A percentile compares a stretch with the other conserved stretches of the same genome.
phyloP scores from a whole-genome alignment of 92 coral and sea anemone species.

The Epizoanthus rinbou region DNA sequence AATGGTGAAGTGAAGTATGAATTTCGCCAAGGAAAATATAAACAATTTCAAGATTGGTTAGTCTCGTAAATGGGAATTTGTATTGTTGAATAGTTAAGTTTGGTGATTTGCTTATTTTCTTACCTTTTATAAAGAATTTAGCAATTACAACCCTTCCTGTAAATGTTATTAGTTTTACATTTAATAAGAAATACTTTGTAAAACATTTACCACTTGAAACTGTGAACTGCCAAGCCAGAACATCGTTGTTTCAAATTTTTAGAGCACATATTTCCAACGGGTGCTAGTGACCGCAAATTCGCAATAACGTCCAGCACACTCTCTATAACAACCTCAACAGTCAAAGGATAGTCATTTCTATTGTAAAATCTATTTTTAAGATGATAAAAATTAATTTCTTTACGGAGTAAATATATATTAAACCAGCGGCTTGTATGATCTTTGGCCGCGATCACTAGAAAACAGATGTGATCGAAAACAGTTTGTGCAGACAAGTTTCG shows the following conservation, averaged over 20 bases:
- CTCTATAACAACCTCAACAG: background rate
- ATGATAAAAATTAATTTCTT: slow-evolving; percentile 16
- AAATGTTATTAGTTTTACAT: background rate
- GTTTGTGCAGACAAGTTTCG: slow-evolving; percentile 4
- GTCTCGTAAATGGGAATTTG: background rate
- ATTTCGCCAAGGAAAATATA: slow-evolving; percentile 4
- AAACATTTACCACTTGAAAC: background rate
- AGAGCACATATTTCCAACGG: background rate
- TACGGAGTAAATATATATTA: background rate
- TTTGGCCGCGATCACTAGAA: background rate
- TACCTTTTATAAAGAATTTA: slow-evolving; percentile 29
- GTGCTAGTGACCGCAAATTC: background rate
- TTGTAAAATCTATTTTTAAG: background rate
- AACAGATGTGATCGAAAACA: slow-evolving; percentile 12
- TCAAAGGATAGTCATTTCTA: background rate
- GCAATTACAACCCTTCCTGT: background rate
- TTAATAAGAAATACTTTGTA: background rate
- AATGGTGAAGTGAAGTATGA: background rate
- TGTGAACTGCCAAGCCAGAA: background rate
- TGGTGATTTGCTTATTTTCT: slow-evolving; percentile 16
- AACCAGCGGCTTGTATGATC: background rate
- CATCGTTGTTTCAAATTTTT: background rate
- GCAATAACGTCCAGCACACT: background rate
- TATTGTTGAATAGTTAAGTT: background rate
- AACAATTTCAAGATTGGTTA: background rate